phyloP scores from a whole-genome alignment of 2,797 vertebrate species.

The Enteromius viviparus region DNA sequence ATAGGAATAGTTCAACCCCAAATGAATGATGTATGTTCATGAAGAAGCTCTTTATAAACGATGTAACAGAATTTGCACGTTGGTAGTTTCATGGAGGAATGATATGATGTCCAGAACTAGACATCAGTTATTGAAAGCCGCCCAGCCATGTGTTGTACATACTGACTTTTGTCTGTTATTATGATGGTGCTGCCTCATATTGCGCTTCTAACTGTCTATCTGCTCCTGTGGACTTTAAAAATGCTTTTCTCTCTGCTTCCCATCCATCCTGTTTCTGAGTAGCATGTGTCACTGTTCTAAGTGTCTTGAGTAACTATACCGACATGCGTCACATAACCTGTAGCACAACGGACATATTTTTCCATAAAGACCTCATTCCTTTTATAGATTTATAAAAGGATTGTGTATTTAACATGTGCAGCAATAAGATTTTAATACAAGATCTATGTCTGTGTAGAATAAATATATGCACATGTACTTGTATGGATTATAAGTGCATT shows the following conservation, averaged over 20 bases:
- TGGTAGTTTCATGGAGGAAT: background rate
- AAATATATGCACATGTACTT: conserved; percentile 71
- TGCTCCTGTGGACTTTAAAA: conserved; percentile 61
- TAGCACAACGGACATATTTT: conserved; percentile 72
- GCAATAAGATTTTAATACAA: conserved; percentile 77
- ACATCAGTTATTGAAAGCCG: background rate
- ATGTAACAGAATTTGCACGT: conserved; percentile 1
- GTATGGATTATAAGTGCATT: conserved; percentile 73
- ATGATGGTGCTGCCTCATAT: conserved; percentile 41
- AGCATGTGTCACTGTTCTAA: conserved; percentile 69
- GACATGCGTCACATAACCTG: conserved; percentile 65
- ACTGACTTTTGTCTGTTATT: conserved; percentile 13
- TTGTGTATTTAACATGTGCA: conserved; percentile 65
- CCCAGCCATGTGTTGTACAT: conserved; percentile 17
- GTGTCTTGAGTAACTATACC: conserved; percentile 62
- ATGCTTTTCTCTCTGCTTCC: conserved; percentile 62
- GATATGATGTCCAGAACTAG: background rate
- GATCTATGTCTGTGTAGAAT: conserved; percentile 63
- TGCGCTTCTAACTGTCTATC: conserved; percentile 56
- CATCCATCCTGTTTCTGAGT: conserved; percentile 63
- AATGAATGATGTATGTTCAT: background rate
- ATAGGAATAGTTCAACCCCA: background rate
- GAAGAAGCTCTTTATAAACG: conserved; percentile 2
- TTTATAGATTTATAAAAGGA: conserved; percentile 64
- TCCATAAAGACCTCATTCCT: conserved; percentile 67